Evolutionary conservation across 2,888 invertebrate species (phyloP).

Genomic region (Galerucella pusilla): DNA sequence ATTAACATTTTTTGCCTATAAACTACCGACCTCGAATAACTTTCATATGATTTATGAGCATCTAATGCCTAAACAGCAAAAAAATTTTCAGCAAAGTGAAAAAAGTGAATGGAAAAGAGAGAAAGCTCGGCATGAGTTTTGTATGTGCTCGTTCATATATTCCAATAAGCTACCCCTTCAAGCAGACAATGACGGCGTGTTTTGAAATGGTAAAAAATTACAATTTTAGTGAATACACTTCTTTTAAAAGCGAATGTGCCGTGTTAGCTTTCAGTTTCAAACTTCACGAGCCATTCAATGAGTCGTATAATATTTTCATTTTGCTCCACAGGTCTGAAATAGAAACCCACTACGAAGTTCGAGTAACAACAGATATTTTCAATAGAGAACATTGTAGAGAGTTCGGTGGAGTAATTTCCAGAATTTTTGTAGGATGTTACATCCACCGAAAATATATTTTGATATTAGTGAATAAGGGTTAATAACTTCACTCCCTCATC

Average conservation of each 20-base stretch:
- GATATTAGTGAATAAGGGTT: too few relatives aligned
- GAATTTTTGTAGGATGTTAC: too few relatives aligned
- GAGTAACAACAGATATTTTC: too few relatives aligned
- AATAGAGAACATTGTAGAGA: too few relatives aligned
- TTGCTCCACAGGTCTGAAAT: too few relatives aligned
- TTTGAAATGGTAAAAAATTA: not conserved
- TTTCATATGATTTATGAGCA: not conserved
- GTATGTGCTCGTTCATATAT: not conserved
- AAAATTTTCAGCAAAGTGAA: not conserved
- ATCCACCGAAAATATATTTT: too few relatives aligned
- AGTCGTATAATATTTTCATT: too few relatives aligned
- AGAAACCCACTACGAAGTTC: too few relatives aligned
- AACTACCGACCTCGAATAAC: not conserved
- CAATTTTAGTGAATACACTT: not conserved
- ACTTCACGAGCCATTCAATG: not conserved
- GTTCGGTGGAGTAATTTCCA: too few relatives aligned
- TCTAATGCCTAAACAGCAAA: not conserved
- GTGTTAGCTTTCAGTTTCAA: not conserved
- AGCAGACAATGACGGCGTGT: not conserved
- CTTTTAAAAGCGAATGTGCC: not conserved
- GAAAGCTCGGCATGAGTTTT: not conserved
- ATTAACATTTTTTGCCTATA: not conserved
- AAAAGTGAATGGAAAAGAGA: not conserved
- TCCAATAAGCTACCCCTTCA: not conserved
- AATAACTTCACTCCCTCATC: too few relatives aligned